These are phyloP conservation scores for Macrobrachium rosenbergii DNA, from an alignment of 1,140 invertebrate species.

Conservation along the genomic window DNA sequence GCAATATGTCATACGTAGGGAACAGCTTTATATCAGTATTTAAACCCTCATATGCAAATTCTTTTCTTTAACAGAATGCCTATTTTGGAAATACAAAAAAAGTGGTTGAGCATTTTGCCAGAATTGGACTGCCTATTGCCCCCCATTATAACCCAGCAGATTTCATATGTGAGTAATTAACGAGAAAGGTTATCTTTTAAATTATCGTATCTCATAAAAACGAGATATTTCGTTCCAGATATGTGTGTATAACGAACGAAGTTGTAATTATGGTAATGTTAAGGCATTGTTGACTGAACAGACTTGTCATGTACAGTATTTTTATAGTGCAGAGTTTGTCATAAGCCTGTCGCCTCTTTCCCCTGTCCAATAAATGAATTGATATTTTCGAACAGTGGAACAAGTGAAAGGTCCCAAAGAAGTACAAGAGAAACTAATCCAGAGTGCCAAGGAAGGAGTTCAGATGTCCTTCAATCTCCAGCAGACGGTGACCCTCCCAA, in stretches of 20 bases:
- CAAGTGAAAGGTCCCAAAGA: slow-evolving; percentile 52
- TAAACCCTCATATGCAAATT: neutral
- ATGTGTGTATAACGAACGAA: no score
- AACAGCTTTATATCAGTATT: neutral
- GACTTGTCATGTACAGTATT: neutral
- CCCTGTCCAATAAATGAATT: no score
- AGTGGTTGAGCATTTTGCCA: slow-evolving; percentile 83
- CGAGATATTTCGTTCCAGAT: no score
- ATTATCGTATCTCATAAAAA: neutral
- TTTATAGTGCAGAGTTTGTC: neutral
- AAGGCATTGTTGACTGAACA: no score
- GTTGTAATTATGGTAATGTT: no score
- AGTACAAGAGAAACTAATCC: slow-evolving; percentile 53
- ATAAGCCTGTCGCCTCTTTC: no score
- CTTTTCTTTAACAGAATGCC: slow-evolving; percentile 75
- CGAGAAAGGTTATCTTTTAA: neutral
- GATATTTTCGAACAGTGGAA: slow-evolving; percentile 26
- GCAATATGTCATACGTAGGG: no score
- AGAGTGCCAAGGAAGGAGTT: slow-evolving; percentile 36
- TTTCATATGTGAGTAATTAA: slow-evolving; percentile 83
- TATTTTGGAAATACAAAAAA: slow-evolving; percentile 84
- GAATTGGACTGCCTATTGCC: slow-evolving; percentile 80
- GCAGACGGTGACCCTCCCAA: slow-evolving; percentile 41
- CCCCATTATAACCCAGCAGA: slow-evolving; percentile 90
- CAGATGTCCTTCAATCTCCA: slow-evolving; percentile 42